Evolutionary conservation across 2,113 vertebrate genomes (phyloP), one percentile per base, ranked within the genome.

Genomic region (Nerophis ophidion): DNA sequence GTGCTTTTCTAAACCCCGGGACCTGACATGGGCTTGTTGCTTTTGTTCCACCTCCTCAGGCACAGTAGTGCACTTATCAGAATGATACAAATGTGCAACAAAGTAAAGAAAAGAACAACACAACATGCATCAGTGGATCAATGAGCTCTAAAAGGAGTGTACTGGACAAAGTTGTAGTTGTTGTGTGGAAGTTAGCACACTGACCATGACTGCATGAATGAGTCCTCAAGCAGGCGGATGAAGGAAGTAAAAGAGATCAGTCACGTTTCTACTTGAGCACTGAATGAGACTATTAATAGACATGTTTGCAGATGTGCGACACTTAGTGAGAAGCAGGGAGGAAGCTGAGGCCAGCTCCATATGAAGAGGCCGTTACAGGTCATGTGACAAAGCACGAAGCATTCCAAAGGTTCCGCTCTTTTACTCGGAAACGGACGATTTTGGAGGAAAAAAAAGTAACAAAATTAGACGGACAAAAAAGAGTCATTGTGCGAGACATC

Each of bases 1-100:
- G 87, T 89, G 85, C 88, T 90, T 90, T 89, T 87, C 84, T 84
- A 56, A 83, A 79, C 79, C 81, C 71, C 66, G 76, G 61, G 72
- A 78, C 83, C 86, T 83, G 84, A 78, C 82, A 63, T 60, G 81
- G 82, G 80, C 70, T 74, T 72, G 78, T 77, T 81, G 86, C 86
- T 81, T 61, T 75, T 19, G 64, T 78, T 76, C 71, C 48, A 53
- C 13, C 64, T 17, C 46, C 71, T 49, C 68, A 71, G 66, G 69
- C 79, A 34, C 75, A 65, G 73, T 65, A 71, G 35, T 40, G 8
- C 36, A 50, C 83, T 86, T 82, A 82, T 88, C 81, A 19, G 78
- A 70, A 76, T 68, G 73, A 61, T 11, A 38, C 48, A 65, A 69
- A 68, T 72, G 68, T 63, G 79, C 71, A 62, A 64, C 46, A 2